Percentiles rank a stretch among this genome's conserved stretches.
phyloP scores from a whole-genome alignment of 2,797 vertebrate genomes.

The Tamandua tetradactyla region DNA sequence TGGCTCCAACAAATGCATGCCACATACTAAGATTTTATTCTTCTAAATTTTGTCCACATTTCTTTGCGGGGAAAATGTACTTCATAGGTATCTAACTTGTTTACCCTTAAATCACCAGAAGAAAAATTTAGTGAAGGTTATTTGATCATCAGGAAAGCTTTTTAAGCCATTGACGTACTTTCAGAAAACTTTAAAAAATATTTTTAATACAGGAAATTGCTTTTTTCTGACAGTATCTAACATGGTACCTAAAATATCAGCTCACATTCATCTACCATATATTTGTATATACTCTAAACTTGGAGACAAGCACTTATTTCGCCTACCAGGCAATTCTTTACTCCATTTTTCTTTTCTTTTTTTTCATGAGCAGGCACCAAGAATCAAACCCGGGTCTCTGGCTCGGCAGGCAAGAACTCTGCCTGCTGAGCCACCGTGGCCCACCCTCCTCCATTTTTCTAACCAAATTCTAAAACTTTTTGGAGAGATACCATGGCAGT shows the following conservation, averaged over 20 bases:
- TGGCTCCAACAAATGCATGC: not conserved
- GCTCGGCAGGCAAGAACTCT: too few species aligned
- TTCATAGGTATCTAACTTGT: not conserved
- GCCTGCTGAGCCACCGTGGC: too few species aligned
- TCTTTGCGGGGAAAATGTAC: conserved; percentile 8
- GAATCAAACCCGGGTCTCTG: too few species aligned
- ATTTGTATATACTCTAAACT: not conserved
- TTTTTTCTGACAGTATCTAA: not conserved
- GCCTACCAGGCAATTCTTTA: not conserved
- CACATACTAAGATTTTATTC: not conserved
- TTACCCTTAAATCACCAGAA: not conserved
- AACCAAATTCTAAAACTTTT: not conserved
- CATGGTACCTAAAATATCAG: not conserved
- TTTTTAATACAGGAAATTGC: not conserved
- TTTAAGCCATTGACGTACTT: not conserved
- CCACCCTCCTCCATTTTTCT: not conserved
- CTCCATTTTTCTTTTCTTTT: not conserved
- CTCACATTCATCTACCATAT: not conserved
- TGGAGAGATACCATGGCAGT: not conserved
- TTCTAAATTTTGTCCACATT: not conserved
- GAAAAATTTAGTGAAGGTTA: not conserved
- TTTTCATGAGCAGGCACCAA: too few species aligned
- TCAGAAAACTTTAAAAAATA: not conserved
- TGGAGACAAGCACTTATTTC: not conserved
- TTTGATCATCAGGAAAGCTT: not conserved